Evolutionary conservation across 2,888 invertebrate species (phyloP).

Genomic region (Lucinisca nassula): DNA sequence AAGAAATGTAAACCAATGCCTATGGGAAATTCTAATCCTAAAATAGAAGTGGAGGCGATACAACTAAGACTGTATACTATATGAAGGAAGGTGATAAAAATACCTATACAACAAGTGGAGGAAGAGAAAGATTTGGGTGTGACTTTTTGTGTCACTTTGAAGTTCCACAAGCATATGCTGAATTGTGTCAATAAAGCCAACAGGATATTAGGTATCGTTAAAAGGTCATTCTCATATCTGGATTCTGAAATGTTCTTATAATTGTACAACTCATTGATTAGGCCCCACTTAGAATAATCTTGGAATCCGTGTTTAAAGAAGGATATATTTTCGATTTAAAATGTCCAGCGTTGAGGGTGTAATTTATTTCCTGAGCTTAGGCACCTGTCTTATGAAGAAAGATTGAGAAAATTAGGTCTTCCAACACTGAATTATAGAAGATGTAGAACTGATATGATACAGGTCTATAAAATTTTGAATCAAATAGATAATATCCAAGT

Average conservation of each 20-base stretch:
- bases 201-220: neutral
- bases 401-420: neutral
- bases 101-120: neutral
- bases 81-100: too few relatives aligned
- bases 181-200: neutral
- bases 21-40: neutral
- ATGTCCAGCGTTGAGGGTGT: neutral
- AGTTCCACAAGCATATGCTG: neutral
- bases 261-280: neutral
- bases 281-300: neutral
- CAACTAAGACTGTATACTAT: neutral
- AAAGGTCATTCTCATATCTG: neutral
- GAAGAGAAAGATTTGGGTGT: neutral
- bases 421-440: neutral
- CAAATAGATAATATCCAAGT: neutral
- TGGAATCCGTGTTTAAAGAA: neutral
- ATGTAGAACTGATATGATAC: neutral
- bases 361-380: neutral
- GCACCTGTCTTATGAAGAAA: neutral
- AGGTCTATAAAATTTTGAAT: neutral
- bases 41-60: neutral
- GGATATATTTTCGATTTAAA: neutral
- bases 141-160: neutral
- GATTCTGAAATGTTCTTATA: neutral
- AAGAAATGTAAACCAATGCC: neutral